phyloP scores from a whole-genome alignment of 2,113 vertebrate species.

The Xenopus tropicalis region UCB_Xtro_10.0 CM004444.2:138342001-138342500 shows the following conservation, averaged over 20 bases:
- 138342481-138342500: constrained; percentile 85
- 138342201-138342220: constrained; percentile 73
- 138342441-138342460: constrained; percentile 60
- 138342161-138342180: constrained; percentile 52
- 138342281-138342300: constrained; percentile 87
- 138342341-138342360: constrained; percentile 62
- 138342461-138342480: constrained; percentile 60
- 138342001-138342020: not conserved
- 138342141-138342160: constrained; percentile 1
- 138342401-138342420: constrained; percentile 23
- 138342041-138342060: too few relatives aligned
- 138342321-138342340: constrained; percentile 85
- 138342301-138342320: constrained; percentile 89
- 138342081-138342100: too few relatives aligned
- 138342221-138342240: constrained; percentile 80
- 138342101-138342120: too few relatives aligned
- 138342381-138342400: constrained; percentile 3
- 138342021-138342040: too few relatives aligned
- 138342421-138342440: constrained; percentile 65
- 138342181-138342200: constrained; percentile 71
- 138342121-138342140: not conserved
- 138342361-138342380: constrained; percentile 30
- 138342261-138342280: constrained; percentile 78
- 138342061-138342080: too few relatives aligned
- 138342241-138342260: constrained; percentile 82